A percentile compares a stretch with the other conserved stretches of the same genome.
Evolutionary conservation across 2,888 invertebrate genomes (phyloP).

Genomic region (Yponomeuta sedellus): DNA sequence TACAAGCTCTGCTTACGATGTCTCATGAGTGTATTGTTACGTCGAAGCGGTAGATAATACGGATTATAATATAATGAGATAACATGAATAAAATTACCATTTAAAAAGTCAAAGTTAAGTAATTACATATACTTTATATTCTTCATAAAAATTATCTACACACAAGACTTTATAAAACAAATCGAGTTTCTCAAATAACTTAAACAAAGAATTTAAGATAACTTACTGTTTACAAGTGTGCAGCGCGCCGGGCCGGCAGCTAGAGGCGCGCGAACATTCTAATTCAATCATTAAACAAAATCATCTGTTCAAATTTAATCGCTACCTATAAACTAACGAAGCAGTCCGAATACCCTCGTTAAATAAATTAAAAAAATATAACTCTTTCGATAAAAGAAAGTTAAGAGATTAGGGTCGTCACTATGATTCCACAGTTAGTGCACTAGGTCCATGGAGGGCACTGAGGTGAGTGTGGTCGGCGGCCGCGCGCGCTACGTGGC

Average conservation of each 20-base stretch:
- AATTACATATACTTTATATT: conserved; percentile 73
- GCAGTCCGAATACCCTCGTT: conserved; percentile 16
- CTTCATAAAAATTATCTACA: conserved; percentile 74
- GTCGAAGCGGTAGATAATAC: neutral
- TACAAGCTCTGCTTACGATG: neutral
- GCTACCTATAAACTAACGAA: conserved; percentile 12
- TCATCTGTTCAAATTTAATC: conserved; percentile 1
- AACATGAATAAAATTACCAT: conserved; percentile 24
- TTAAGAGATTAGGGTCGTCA: neutral
- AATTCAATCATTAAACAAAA: neutral
- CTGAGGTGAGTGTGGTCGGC: neutral
- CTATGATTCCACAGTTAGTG: neutral
- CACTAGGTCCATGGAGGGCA: neutral
- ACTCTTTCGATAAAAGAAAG: conserved; percentile 15
- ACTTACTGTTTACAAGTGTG: conserved; percentile 11
- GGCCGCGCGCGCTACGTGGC: conserved; percentile 12
- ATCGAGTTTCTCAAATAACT: conserved; percentile 63
- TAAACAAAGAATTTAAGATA: conserved; percentile 44
- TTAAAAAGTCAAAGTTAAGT: conserved; percentile 55
- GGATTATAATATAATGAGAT: conserved; percentile 11
- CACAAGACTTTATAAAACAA: conserved; percentile 71
- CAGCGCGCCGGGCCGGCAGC: neutral
- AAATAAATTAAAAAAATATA: conserved; percentile 17
- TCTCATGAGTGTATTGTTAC: neutral
- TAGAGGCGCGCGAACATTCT: neutral